Evolutionary conservation across 2,888 invertebrate species (phyloP), one percentile per base, ranked within the genome.

Genomic region (Chironomus riparius): DNA sequence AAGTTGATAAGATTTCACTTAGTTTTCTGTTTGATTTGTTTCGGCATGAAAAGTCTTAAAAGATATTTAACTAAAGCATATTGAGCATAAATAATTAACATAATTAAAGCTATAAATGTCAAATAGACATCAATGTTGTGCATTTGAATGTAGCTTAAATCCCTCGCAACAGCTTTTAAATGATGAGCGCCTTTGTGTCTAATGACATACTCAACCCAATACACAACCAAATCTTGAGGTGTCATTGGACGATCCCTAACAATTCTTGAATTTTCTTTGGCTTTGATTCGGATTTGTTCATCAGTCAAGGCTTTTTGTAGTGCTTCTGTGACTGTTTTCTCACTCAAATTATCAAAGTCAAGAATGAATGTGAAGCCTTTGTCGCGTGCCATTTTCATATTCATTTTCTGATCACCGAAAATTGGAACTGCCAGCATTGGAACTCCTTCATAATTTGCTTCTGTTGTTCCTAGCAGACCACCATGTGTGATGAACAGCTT

Each of bases 391-490:
- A 78, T 79, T 1, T 47, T 65, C 12, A 82, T 81, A 77, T 83
- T 83, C 2, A 71, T 74, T 0, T 79, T 80, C 72, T 83, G 83
- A 78, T 83, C 83, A 38, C 80, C 83, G 77, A 82, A 90, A 0
- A 92, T 89, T 0, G 92, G 92, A 69, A 93, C 85, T 0, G 89
- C 88, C 65, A 93, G 87, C 4, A 92, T 87, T 0, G 92, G 92
- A 0, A 91, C 90, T 2, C 90, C 92, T 47, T 68, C 68, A 4
- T 85, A 85, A 70, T 86, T 80, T 0, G 86, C 82, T 78, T 86
- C 86, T 0, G 82, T 85, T 13, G 83, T 84, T 78, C 86, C 85
- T 12, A 86, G 78, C 4, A 86, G 77, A 0, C 86, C 86, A 2
- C 86, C 86, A 70, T 86, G 86, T 0, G 85, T 85, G 10, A 86